phyloP scores from a whole-genome alignment of 2,797 vertebrate genomes.

The Acrossocheilus wenchowensis region DNA sequence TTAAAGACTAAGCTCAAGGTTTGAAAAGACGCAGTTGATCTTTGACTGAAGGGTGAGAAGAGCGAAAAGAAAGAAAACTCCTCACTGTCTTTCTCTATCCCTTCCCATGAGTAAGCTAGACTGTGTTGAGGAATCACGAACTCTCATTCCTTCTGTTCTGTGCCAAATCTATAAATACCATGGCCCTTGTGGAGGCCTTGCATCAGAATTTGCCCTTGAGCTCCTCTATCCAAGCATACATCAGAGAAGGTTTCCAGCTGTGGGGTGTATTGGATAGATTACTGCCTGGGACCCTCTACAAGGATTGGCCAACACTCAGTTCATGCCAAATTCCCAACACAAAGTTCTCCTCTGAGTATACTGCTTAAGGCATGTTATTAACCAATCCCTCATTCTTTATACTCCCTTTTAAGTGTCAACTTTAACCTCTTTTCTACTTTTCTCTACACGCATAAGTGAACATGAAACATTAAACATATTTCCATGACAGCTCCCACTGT shows the following conservation, averaged over 20 bases:
- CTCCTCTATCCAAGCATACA: slow-evolving; percentile 33
- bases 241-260: slow-evolving; percentile 50
- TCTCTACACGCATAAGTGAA: not conserved
- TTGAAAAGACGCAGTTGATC: not conserved
- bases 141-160: slow-evolving; percentile 17
- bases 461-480: slow-evolving; percentile 3
- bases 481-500: not conserved
- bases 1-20: slow-evolving; percentile 4
- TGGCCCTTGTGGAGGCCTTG: slow-evolving; percentile 18
- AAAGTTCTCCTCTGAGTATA: slow-evolving; percentile 13
- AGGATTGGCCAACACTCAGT: slow-evolving; percentile 17
- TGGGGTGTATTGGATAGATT: slow-evolving; percentile 51
- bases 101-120: slow-evolving; percentile 33
- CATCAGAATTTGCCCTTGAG: slow-evolving; percentile 48
- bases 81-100: not conserved
- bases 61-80: not conserved
- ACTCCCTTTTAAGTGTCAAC: slow-evolving; percentile 10
- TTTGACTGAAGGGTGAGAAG: slow-evolving; percentile 10
- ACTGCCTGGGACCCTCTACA: slow-evolving; percentile 29
- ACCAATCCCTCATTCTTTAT: not conserved
- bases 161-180: slow-evolving; percentile 47
- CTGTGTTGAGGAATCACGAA: slow-evolving; percentile 23
- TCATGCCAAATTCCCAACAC: slow-evolving; percentile 24
- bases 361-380: not conserved
- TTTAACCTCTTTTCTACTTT: not conserved